Percentiles rank a stretch among this genome's conserved stretches.
phyloP scores from a whole-genome alignment of 2,797 vertebrate species.

The Periophthalmus magnuspinnatus region DNA sequence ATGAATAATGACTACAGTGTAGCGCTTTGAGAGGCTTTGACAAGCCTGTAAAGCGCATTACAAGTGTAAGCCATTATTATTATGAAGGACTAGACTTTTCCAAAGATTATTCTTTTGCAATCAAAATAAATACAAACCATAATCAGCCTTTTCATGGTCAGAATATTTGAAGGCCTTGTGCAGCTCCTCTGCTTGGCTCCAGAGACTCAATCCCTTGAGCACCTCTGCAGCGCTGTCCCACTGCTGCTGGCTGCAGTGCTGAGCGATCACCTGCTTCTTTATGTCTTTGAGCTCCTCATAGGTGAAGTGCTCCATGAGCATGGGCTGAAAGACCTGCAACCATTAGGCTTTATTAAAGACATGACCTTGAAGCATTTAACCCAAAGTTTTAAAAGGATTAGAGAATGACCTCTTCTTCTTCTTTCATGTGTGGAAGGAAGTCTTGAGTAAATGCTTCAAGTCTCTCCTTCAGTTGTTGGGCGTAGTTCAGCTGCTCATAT shows the following conservation, averaged over 20 bases:
- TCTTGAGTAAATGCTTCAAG: constrained; percentile 97
- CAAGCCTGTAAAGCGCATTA: no score
- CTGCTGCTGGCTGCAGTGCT: constrained; percentile 88
- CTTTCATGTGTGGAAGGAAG: constrained; percentile 99
- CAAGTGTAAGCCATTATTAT: no score
- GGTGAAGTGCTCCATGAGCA: constrained; percentile 99
- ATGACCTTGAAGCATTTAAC: background rate
- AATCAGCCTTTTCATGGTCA: constrained; percentile 90
- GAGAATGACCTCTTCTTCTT: constrained; percentile 92
- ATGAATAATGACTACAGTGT: no score
- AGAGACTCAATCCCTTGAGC: constrained; percentile 86
- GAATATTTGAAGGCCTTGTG: constrained; percentile 94
- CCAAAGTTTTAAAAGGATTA: background rate
- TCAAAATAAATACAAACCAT: constrained; percentile 75
- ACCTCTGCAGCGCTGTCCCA: constrained; percentile 81
- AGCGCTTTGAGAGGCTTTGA: no score
- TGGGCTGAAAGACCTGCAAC: constrained; percentile 96
- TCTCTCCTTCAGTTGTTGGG: constrained; percentile 94
- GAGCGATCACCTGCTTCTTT: constrained; percentile 96
- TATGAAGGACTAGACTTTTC: background rate
- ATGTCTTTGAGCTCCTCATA: constrained; percentile 98
- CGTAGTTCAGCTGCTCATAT: constrained; percentile 97
- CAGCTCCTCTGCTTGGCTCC: constrained; percentile 92
- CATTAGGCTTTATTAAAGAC: constrained; percentile 32
- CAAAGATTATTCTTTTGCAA: background rate